A percentile compares a stretch with the other conserved stretches of the same genome.
Evolutionary conservation across 2,888 invertebrate genomes (phyloP).

Genomic region (Strigamia transsilvanica): DNA sequence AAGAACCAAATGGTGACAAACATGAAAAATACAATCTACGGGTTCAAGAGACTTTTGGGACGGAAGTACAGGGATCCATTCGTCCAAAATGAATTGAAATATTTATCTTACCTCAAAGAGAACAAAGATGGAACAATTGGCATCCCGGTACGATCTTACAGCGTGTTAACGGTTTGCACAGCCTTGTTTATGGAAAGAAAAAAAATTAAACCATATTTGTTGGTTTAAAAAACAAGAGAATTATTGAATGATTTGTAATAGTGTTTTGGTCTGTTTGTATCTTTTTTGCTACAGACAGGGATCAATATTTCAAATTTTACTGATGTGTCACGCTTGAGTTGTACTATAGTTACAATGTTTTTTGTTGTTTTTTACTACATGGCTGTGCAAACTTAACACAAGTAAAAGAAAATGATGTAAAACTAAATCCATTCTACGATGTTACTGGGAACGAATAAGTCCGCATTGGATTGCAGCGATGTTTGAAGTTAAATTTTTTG

Average conservation of each 20-base stretch:
- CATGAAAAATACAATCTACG: conserved; percentile 94
- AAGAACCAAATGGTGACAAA: conserved; percentile 97
- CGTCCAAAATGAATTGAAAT: conserved; percentile 82
- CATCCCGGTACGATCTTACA: conserved; percentile 65
- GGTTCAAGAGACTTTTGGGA: conserved; percentile 92
- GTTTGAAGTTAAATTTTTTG: conserved; percentile 1
- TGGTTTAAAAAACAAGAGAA: too few relatives aligned
- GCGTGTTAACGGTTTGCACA: not conserved
- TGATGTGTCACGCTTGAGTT: too few relatives aligned
- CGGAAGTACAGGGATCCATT: conserved; percentile 87
- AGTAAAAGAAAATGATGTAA: conserved; percentile 13
- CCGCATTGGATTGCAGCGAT: conserved; percentile 1
- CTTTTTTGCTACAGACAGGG: too few relatives aligned
- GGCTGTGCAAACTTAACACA: not conserved
- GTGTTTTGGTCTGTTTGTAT: too few relatives aligned
- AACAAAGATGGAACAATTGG: conserved; percentile 82
- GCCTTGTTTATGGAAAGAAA: not conserved
- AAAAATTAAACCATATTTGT: not conserved
- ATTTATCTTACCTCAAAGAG: conserved; percentile 81
- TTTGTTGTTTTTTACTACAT: conserved; percentile 57
- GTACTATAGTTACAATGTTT: conserved; percentile 4
- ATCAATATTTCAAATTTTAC: too few relatives aligned
- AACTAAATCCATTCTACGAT: conserved; percentile 26
- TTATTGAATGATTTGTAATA: too few relatives aligned
- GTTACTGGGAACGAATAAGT: not conserved